These are phyloP conservation scores for Nemotelus pantherinus DNA, from an alignment of 2,888 invertebrate genomes.

Conservation along the genomic window DNA sequence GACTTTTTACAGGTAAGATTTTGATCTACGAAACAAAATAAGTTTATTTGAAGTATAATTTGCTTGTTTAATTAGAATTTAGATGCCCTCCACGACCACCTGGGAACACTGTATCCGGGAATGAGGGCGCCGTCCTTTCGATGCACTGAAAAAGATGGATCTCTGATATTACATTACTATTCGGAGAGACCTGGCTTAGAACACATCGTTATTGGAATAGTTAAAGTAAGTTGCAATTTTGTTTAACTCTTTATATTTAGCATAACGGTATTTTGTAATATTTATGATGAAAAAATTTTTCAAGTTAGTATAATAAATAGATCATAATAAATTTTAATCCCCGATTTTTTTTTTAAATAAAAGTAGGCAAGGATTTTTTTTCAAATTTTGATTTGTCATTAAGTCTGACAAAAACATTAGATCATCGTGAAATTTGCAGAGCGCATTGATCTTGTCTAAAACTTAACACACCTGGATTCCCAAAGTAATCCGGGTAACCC, in stretches of 20 bases:
- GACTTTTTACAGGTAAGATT: conserved; percentile 87
- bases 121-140: conserved; percentile 96
- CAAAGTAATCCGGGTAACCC: too few species aligned
- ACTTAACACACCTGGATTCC: too few species aligned
- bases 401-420: too few species aligned
- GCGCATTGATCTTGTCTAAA: too few species aligned
- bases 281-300: neutral
- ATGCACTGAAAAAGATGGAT: conserved; percentile 93
- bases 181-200: conserved; percentile 93
- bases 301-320: too few species aligned
- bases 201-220: conserved; percentile 96
- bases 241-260: neutral
- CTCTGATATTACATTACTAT: conserved; percentile 92
- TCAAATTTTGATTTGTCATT: too few species aligned
- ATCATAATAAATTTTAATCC: too few species aligned
- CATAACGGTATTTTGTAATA: neutral
- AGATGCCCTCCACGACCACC: conserved; percentile 94
- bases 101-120: conserved; percentile 92
- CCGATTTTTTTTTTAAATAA: too few species aligned
- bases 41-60: neutral
- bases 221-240: conserved; percentile 74
- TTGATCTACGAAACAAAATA: neutral
- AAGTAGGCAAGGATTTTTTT: too few species aligned
- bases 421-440: too few species aligned
- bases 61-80: conserved; percentile 74